Base-by-base conservation (phyloP, 2,797 vertebrate genomes). In the Carapus acus region DNA sequence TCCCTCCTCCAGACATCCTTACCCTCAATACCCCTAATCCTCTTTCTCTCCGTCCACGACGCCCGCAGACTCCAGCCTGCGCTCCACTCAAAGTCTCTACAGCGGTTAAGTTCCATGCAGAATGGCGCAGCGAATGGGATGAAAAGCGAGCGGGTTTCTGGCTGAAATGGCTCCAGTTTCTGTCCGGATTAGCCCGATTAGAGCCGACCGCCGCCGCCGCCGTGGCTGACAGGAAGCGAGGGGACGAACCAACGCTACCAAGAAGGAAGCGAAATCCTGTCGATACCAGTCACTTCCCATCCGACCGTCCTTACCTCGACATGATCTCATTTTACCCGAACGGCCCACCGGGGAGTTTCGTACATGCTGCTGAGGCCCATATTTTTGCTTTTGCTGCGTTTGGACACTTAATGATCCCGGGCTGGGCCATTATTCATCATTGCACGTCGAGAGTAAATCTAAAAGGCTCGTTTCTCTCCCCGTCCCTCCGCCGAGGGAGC, bases 1-100 rank as follows among this genome's bases (percentile, higher is more conserved):
- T 46, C 14, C n/a, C 38, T 29, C 18, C 41, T 42, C 49, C 59
- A 58, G 44, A 71, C 61, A 29, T 71, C 29, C 60, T 54, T 38
- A 24, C 46, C 43, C 43, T 37, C 34, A 36, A 36, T 36, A 36
- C 34, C 23, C 58, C 18, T 64, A 68, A 76, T 75, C 60, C 51
- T 41, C 33, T 61, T 43, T 44, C 41, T 42, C n/a, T 37, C 40
- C 21, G 34, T 40, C 39, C 53, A 46, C 47, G 29, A 54, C 41
- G 27, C 36, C 21, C 18, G 13, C 52, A 56, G 57, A 48, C 19
- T 47, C 13, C 22, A 49, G 38, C 6, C 34, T 29, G 15, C 21
- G 42, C 16, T 6, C 12, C 38, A 33, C 4, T 58, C 2, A 29
- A 55, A 58, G 48, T 24, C 17, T 20, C 14, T 19, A 43, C 27